Conservation (phyloP, 2,797 vertebrate genomes). For the Bufotes viridis region DNA sequence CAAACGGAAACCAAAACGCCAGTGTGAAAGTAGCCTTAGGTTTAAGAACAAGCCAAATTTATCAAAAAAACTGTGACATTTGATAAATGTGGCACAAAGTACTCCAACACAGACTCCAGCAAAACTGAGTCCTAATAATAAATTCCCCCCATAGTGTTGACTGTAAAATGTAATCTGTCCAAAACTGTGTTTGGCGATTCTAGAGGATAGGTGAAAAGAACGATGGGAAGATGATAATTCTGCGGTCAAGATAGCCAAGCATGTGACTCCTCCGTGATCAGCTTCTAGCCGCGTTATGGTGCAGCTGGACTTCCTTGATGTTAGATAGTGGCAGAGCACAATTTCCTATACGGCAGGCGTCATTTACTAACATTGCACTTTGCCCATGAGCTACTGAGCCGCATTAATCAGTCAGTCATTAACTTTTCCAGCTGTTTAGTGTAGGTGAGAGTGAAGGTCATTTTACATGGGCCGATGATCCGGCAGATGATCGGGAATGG, state of each 20-base stretch:
- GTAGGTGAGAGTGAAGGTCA: not conserved
- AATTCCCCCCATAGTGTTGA: not conserved
- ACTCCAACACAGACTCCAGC: too few species aligned
- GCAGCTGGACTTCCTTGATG: constrained; percentile 3
- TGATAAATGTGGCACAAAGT: too few species aligned
- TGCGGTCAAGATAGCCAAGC: not conserved
- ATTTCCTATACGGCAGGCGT: not conserved
- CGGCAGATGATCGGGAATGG: too few species aligned
- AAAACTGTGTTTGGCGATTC: not conserved
- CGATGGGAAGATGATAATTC: not conserved
- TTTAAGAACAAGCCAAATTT: too few species aligned
- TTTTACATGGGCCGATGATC: too few species aligned
- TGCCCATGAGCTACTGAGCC: not conserved
- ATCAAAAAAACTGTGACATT: too few species aligned
- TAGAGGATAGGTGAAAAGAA: not conserved
- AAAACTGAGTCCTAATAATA: too few species aligned
- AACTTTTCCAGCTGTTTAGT: not conserved
- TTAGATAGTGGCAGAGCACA: constrained; percentile 8
- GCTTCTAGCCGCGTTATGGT: not conserved
- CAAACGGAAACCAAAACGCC: too few species aligned
- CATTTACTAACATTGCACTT: not conserved
- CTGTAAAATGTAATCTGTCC: not conserved
- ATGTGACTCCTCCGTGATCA: not conserved
- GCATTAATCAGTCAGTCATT: not conserved
- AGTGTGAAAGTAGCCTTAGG: too few species aligned